A percentile compares a stretch with the other conserved stretches of the same genome.
These are phyloP conservation scores for Drosophila prosaltans DNA, from an alignment of 1,140 invertebrate species.

Conservation along the genomic window DNA sequence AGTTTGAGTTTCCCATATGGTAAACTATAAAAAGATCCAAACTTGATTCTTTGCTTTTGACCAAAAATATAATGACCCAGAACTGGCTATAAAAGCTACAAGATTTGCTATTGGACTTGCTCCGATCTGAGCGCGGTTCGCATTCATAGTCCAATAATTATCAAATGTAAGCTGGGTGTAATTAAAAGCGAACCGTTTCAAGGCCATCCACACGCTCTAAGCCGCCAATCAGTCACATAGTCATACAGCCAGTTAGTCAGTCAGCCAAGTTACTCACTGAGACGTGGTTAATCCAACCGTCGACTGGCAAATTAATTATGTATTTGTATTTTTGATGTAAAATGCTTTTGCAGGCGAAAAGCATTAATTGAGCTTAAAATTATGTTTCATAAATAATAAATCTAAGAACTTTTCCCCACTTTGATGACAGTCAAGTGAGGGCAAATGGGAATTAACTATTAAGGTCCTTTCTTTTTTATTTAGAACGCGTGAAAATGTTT, in stretches of 20 bases:
- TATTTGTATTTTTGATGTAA: conserved; percentile 60
- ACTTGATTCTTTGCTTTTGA: too few relatives aligned
- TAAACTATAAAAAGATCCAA: too few relatives aligned
- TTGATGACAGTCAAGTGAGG: conserved; percentile 21
- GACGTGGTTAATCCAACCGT: conserved; percentile 7
- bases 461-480: too few relatives aligned
- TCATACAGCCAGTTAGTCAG: conserved; percentile 10
- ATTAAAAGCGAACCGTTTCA: conserved; percentile 65
- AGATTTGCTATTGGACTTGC: conserved; percentile 1
- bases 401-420: conserved; percentile 33
- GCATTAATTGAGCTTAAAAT: conserved; percentile 35
- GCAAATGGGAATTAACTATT: background rate
- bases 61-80: background rate
- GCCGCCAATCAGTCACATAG: background rate
- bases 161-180: conserved; percentile 51
- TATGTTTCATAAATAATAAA: conserved; percentile 61
- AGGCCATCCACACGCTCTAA: conserved; percentile 34
- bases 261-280: conserved; percentile 5
- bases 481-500: too few relatives aligned
- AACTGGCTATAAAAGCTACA: background rate
- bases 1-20: too few relatives aligned
- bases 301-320: conserved; percentile 50
- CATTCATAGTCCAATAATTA: conserved; percentile 76
- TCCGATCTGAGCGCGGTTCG: conserved; percentile 13
- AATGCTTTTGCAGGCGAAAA: conserved; percentile 29